A percentile compares a stretch with the other conserved stretches of the same genome.
phyloP scores from a whole-genome alignment of 2,888 invertebrate species.

The Glomeris marginata region DNA sequence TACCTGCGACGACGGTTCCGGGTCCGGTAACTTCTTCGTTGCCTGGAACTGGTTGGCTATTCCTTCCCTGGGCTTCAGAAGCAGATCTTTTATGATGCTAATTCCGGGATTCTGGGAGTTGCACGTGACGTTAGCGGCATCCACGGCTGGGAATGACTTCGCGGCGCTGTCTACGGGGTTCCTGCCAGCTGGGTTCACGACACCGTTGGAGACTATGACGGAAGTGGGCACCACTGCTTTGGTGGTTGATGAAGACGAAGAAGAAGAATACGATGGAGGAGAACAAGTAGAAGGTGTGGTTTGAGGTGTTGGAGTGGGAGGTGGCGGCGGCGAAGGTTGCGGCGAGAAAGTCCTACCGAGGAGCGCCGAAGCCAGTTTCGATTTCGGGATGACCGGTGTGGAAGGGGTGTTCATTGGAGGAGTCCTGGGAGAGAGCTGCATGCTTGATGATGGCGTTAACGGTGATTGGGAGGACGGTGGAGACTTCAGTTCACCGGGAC shows the following conservation, averaged over 20 bases:
- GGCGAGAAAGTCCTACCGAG: background rate
- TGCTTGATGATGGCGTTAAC: too few species aligned
- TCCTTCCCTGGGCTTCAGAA: slow-evolving; percentile 39
- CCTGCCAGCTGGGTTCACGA: background rate
- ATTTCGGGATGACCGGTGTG: background rate
- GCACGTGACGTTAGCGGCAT: background rate
- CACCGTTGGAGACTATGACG: background rate
- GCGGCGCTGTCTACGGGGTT: too few species aligned
- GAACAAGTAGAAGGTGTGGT: too few species aligned
- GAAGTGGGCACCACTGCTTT: slow-evolving; percentile 3
- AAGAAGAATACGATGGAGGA: too few species aligned
- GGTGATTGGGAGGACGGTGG: too few species aligned
- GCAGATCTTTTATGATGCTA: slow-evolving; percentile 52
- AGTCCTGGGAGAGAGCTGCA: too few species aligned
- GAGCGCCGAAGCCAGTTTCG: slow-evolving; percentile 11
- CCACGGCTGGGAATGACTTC: background rate
- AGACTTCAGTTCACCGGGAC: too few species aligned
- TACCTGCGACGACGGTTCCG: background rate
- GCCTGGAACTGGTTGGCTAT: background rate
- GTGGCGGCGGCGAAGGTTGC: background rate
- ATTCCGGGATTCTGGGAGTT: slow-evolving; percentile 46
- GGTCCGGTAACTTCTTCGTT: background rate
- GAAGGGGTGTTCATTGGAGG: too few species aligned
- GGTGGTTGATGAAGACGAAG: too few species aligned
- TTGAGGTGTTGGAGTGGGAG: background rate